Evolutionary conservation across 1,140 invertebrate species (phyloP).

Genomic region (Drosophila kanapiae): DNA sequence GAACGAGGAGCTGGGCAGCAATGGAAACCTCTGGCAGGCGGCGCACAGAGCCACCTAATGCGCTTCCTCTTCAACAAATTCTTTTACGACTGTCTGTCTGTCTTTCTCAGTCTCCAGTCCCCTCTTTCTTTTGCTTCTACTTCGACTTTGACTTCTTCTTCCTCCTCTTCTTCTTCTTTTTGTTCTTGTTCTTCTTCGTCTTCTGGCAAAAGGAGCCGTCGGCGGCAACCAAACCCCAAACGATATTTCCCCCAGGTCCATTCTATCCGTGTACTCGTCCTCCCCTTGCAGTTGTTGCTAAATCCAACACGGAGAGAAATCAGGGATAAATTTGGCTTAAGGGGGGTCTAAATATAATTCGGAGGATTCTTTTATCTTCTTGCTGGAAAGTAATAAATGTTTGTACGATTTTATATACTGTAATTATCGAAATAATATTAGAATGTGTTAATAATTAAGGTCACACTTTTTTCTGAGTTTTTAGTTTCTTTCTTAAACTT

Average conservation of each 20-base stretch:
- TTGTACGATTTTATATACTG: no score
- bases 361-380: not conserved
- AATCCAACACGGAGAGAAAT: constrained; percentile 20
- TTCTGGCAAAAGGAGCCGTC: constrained; percentile 64
- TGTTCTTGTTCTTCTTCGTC: not conserved
- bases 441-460: no score
- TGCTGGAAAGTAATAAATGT: no score
- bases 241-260: constrained; percentile 43
- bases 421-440: no score
- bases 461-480: no score
- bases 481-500: no score
- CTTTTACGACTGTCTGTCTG: constrained; percentile 71
- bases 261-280: constrained; percentile 13
- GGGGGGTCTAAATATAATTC: not conserved
- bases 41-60: constrained; percentile 66
- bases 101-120: constrained; percentile 13
- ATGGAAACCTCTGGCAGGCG: constrained; percentile 45
- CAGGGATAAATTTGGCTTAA: no score
- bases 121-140: constrained; percentile 6
- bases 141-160: constrained; percentile 4
- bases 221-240: constrained; percentile 52
- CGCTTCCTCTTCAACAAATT: constrained; percentile 80
- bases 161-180: not conserved
- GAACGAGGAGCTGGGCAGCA: constrained; percentile 7
- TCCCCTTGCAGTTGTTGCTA: constrained; percentile 25